Percentiles rank a stretch among this genome's conserved stretches.
phyloP scores from a whole-genome alignment of 2,797 vertebrate species.

The Catamblyrhynchus diadema region DNA sequence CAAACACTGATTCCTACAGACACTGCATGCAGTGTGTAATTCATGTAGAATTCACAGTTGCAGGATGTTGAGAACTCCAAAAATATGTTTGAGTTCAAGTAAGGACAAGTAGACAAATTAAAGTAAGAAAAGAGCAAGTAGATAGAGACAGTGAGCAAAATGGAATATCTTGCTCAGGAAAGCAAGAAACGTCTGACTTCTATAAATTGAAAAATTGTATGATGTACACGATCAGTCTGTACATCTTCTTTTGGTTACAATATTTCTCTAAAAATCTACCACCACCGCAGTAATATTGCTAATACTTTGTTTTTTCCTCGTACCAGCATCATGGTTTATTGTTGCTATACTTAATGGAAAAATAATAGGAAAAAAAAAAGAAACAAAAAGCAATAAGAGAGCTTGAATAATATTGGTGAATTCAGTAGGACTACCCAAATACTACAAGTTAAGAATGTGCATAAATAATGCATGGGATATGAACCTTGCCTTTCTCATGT shows the following conservation, averaged over 20 bases:
- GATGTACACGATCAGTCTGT: background rate
- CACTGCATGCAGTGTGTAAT: background rate
- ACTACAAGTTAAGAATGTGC: background rate
- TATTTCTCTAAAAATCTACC: background rate
- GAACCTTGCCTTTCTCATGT: background rate
- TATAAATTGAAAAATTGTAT: background rate
- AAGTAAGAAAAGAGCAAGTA: background rate
- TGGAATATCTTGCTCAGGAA: background rate
- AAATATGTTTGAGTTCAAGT: background rate
- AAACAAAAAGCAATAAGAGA: background rate
- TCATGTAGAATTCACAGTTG: background rate
- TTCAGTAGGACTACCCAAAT: background rate
- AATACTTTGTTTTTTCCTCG: background rate
- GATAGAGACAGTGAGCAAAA: background rate
- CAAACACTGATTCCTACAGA: background rate
- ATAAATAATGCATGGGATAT: background rate
- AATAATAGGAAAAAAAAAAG: background rate
- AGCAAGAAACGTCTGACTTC: background rate
- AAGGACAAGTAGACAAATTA: background rate
- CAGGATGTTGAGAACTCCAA: background rate
- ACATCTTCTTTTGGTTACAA: background rate
- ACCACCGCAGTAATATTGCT: background rate
- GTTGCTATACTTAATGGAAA: background rate
- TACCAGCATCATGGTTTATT: background rate
- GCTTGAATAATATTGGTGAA: background rate